Evolutionary conservation across 37 sponge, comb jelly and placozoan genomes (phyloP), one percentile per base, ranked within the genome.

Genomic region (Agelas oroides): DNA sequence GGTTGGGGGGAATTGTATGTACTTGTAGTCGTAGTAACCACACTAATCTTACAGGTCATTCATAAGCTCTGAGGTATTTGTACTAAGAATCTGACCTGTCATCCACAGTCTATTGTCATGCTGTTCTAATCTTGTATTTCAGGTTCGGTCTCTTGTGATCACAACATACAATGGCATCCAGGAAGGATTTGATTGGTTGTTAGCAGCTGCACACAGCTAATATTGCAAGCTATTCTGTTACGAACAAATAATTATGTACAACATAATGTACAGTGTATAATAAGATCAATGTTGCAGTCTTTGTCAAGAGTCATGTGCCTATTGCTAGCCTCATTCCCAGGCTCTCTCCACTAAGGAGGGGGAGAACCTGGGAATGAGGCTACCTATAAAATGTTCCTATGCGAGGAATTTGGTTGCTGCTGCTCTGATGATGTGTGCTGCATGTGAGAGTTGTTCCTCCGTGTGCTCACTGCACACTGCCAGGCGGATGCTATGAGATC

Each of bases 401-500:
- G 38, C 19, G 15, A 86, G 37, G 71, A 3, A 36, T 71, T 83
- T 60, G 24, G 74, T 30, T 13, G 75, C 73, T 39, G 91, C 92
- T 72, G 62, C 55, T 34, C 84, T 88, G 86, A 91, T 84, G 53
- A 91, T 82, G 0, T 53, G 8, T 12, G 86, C 82, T 59, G 89
- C 95, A 53, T 71, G 33, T 34, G n/a, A 46, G 27, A 94, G 65
- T 8, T 94, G 92, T 37, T 91, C 81, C 34, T 82, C 82, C 0
- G 75, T 66, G 79, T 79, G 89, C 6, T 83, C 84, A 68, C 71
- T 23, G 53, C 54, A 71, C 84, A 94, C 86, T 21, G 88, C 55
- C 36, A 91, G 56, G 0, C 92, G 80, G 33, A 94, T 78, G 61
- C 95, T 94, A 37, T 53, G 58, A 24, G 11, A 53, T 0, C n/a